phyloP scores from a whole-genome alignment of 2,797 vertebrate species.

The Pseudochirops cupreus region DNA sequence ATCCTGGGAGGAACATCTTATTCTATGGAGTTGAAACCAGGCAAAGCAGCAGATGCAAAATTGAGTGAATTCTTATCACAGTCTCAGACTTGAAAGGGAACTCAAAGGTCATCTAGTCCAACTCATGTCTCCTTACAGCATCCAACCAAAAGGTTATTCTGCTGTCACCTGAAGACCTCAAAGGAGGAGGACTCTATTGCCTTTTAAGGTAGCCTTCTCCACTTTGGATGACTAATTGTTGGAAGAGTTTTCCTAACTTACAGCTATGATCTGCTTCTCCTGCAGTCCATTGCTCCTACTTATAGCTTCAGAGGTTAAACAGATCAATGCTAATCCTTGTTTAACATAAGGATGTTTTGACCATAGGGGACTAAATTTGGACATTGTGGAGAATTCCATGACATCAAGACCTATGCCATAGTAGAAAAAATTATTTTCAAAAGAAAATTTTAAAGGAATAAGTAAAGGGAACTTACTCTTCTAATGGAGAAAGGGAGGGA shows the following conservation, averaged over 20 bases:
- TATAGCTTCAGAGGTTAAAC: not conserved
- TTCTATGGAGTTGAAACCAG: not conserved
- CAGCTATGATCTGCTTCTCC: not conserved
- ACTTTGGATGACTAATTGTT: not conserved
- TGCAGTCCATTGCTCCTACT: not conserved
- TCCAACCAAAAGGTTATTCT: not conserved
- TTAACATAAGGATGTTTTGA: not conserved
- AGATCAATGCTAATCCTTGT: not conserved
- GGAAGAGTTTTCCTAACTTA: not conserved
- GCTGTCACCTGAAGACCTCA: not conserved
- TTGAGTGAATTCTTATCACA: not conserved
- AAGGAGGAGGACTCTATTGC: not conserved
- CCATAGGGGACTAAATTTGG: not conserved
- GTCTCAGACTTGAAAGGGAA: not conserved
- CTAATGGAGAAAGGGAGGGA: not conserved
- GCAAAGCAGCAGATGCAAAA: not conserved
- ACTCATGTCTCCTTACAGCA: not conserved
- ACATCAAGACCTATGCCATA: not conserved
- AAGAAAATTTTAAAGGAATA: too few relatives aligned
- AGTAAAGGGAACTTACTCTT: not conserved
- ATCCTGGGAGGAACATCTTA: not conserved
- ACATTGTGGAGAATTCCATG: not conserved
- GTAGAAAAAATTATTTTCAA: not conserved
- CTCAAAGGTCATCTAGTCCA: not conserved
- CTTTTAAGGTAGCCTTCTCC: not conserved